phyloP scores from a whole-genome alignment of 2,888 invertebrate species.

The Tenthredo mesomela region DNA sequence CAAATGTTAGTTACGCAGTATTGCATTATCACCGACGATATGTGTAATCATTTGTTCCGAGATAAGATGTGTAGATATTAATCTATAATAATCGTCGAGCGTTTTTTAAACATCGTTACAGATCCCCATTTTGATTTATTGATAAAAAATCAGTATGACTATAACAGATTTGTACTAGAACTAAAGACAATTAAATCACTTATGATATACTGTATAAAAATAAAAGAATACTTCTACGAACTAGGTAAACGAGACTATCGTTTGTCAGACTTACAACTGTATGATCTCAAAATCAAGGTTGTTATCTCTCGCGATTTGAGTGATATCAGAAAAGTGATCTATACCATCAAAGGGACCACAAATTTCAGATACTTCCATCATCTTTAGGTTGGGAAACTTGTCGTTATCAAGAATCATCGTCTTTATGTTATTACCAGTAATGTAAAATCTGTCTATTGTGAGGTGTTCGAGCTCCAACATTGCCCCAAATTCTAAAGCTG shows the following conservation, averaged over 20 bases:
- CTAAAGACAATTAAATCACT: neutral
- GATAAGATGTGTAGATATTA: too few relatives aligned
- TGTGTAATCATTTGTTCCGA: too few relatives aligned
- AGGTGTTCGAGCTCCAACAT: neutral
- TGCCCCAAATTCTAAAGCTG: neutral
- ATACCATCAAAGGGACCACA: too few relatives aligned
- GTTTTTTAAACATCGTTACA: too few relatives aligned
- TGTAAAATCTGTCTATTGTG: neutral
- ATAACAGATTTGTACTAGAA: neutral
- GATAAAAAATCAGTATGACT: too few relatives aligned
- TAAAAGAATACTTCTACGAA: neutral
- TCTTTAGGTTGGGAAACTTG: neutral
- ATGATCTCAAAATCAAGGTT: conserved; percentile 16
- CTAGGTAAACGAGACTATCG: neutral
- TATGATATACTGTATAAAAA: neutral
- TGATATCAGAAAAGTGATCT: neutral
- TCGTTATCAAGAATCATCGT: too few relatives aligned
- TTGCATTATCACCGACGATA: too few relatives aligned
- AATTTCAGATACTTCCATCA: neutral
- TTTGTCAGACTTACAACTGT: neutral
- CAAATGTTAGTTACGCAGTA: too few relatives aligned
- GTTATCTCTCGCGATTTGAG: neutral
- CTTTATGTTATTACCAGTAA: neutral
- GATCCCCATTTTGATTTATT: too few relatives aligned
- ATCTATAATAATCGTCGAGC: too few relatives aligned